Percentiles rank a stretch among this genome's conserved stretches.
Conservation (phyloP, 2,113 vertebrate species). For the Vimba vimba region DNA sequence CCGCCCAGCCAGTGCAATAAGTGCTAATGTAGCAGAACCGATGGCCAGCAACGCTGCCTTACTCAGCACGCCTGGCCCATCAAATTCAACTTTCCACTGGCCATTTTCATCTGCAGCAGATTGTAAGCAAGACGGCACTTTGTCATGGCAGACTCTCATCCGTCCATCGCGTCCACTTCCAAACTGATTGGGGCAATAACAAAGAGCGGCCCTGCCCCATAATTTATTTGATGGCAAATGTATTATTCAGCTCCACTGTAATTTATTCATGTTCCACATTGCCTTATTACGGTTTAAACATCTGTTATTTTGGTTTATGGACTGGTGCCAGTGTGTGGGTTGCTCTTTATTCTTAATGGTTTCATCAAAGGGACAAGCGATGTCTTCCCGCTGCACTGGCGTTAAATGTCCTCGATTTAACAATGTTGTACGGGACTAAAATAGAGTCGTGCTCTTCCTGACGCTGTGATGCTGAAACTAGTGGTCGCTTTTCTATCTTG, state of each 20-base stretch:
- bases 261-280: conserved; percentile 78
- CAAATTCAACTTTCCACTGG: conserved; percentile 63
- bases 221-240: conserved; percentile 73
- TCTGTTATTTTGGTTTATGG: conserved; percentile 79
- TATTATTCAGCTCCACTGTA: conserved; percentile 74
- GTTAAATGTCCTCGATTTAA: conserved; percentile 72
- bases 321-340: conserved; percentile 68
- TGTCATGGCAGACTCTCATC: conserved; percentile 71
- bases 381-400: conserved; percentile 54
- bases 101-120: conserved; percentile 67
- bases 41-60: conserved; percentile 69
- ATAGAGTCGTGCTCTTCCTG: conserved; percentile 54
- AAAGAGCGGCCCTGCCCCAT: conserved; percentile 69
- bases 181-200: conserved; percentile 78
- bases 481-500: conserved; percentile 19
- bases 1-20: conserved; percentile 61
- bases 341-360: conserved; percentile 69
- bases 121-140: conserved; percentile 75
- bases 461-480: conserved; percentile 56
- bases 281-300: conserved; percentile 78
- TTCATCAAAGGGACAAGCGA: conserved; percentile 67
- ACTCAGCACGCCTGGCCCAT: conserved; percentile 71
- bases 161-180: conserved; percentile 62
- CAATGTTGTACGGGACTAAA: conserved; percentile 64
- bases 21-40: conserved; percentile 75